phyloP scores from a whole-genome alignment of 2,797 vertebrate genomes.

The Mus caroli region DNA sequence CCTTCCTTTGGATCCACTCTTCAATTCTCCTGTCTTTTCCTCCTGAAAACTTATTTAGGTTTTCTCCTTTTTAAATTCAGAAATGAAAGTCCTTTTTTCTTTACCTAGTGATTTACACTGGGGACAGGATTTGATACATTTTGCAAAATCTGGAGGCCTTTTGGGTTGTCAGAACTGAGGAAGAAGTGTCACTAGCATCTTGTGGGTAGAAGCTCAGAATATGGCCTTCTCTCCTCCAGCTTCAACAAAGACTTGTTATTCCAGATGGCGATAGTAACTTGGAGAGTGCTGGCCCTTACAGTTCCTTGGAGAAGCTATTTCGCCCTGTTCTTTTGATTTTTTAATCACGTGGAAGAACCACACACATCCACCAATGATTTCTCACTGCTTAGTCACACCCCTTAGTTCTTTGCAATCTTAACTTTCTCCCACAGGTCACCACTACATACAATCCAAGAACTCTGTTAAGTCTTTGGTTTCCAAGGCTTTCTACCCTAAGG shows the following conservation, averaged over 20 bases:
- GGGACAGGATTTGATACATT: slow-evolving; percentile 18
- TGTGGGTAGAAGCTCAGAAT: not conserved
- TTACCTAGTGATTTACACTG: not conserved
- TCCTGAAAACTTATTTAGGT: slow-evolving; percentile 13
- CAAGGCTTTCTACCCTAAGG: not conserved
- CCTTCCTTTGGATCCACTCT: not conserved
- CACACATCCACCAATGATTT: not conserved
- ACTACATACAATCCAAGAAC: not conserved
- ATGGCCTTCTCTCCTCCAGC: not conserved
- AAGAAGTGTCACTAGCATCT: not conserved
- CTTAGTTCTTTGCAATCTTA: not conserved
- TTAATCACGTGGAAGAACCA: slow-evolving; percentile 13
- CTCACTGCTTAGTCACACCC: not conserved
- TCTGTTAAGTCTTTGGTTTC: not conserved
- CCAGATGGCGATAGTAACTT: not conserved
- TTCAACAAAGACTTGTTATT: not conserved
- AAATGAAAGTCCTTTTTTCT: not conserved
- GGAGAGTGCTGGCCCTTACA: not conserved
- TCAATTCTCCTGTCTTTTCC: not conserved
- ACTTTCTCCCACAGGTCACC: not conserved
- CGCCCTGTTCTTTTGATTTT: not conserved
- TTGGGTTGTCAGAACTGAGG: not conserved
- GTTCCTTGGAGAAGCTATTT: not conserved
- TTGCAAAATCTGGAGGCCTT: not conserved
- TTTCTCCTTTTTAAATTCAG: slow-evolving; percentile 51